Conservation (phyloP, 2,113 vertebrate species). For the Callospermophilus lateralis region DNA sequence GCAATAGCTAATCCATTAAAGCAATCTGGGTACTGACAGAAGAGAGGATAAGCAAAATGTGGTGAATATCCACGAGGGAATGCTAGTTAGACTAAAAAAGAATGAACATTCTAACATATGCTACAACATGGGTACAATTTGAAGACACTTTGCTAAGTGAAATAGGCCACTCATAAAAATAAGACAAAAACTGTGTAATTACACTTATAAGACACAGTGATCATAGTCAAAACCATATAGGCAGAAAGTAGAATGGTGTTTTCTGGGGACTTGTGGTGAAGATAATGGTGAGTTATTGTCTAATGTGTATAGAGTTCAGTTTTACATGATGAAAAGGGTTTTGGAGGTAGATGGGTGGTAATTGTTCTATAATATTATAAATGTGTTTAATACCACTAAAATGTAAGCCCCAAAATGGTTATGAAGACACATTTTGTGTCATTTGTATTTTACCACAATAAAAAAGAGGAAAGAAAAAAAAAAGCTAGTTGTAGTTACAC, state of each 20-base stretch:
- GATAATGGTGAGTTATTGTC: not conserved
- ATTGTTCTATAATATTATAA: not conserved
- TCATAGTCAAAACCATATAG: not conserved
- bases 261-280: not conserved
- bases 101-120: not conserved
- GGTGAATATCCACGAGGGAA: not conserved
- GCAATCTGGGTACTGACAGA: not conserved
- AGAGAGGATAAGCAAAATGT: not conserved
- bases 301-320: not conserved
- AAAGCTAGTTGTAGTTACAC: no score
- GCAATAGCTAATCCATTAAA: not conserved
- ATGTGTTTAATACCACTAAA: not conserved
- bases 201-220: not conserved
- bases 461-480: not conserved
- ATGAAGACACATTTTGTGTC: not conserved
- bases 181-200: not conserved
- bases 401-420: not conserved
- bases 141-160: not conserved
- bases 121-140: not conserved
- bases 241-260: not conserved
- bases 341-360: not conserved
- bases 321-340: not conserved
- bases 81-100: not conserved
- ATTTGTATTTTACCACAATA: not conserved
- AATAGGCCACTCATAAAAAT: not conserved